phyloP scores from a whole-genome alignment of 2,888 invertebrate species.

The Nemoura dubitans region DNA sequence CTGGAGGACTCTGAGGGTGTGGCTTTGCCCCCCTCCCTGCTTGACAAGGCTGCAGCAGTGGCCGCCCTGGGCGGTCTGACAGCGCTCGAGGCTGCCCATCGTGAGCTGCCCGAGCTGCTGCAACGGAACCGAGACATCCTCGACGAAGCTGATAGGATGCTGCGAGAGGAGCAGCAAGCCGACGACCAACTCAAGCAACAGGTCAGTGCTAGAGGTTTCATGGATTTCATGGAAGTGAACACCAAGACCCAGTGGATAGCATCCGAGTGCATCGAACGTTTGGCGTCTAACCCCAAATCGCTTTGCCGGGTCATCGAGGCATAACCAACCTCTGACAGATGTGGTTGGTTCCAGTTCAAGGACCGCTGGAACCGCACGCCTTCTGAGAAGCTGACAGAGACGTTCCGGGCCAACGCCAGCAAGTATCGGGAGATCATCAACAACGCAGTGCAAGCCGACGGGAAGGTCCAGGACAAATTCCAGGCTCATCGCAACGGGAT shows the following conservation, averaged over 20 bases:
- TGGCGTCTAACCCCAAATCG: no score
- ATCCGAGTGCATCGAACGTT: no score
- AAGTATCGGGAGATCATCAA: conserved; percentile 94
- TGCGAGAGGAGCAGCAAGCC: conserved; percentile 91
- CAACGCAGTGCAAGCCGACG: conserved; percentile 81
- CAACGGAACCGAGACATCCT: conserved; percentile 94
- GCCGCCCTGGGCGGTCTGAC: conserved; percentile 75
- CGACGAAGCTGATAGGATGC: conserved; percentile 85
- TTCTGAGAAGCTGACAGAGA: conserved; percentile 87
- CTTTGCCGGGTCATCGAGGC: no score
- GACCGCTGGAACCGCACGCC: conserved; percentile 92
- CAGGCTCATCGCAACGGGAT: conserved; percentile 80
- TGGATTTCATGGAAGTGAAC: no score
- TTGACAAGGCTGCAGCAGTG: conserved; percentile 84
- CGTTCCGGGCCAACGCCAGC: conserved; percentile 85
- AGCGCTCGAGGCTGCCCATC: conserved; percentile 76
- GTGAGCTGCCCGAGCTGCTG: conserved; percentile 88
- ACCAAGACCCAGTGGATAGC: no score
- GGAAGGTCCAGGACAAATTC: conserved; percentile 87
- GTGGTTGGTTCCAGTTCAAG: conserved; percentile 83
- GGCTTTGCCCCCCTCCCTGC: conserved; percentile 86
- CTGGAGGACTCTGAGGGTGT: conserved; percentile 81
- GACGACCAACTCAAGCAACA: conserved; percentile 75
- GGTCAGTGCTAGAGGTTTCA: conserved; percentile 64
- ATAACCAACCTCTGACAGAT: no score